Evolutionary conservation across 2,113 vertebrate genomes (phyloP).

Genomic region (Microcebus jonahi): DNA sequence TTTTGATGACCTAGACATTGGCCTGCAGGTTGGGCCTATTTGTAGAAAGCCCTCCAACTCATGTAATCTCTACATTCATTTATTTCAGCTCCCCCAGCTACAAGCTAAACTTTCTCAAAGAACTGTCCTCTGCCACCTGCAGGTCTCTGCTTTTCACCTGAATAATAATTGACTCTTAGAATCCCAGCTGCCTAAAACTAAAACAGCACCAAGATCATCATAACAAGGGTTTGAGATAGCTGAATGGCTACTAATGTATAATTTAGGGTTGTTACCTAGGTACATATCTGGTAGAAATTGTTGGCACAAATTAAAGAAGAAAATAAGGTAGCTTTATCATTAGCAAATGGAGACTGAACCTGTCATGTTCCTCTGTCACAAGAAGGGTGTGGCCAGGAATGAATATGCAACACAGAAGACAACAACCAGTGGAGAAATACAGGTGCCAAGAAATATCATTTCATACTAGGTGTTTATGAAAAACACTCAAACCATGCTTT

Average conservation of each 20-base stretch:
- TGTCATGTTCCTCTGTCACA: not conserved
- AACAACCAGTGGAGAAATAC: not conserved
- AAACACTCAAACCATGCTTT: too few species aligned
- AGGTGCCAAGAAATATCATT: not conserved
- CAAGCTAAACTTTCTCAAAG: not conserved
- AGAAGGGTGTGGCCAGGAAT: not conserved
- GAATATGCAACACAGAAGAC: not conserved
- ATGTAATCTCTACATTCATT: not conserved
- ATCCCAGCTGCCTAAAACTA: not conserved
- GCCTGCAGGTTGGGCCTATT: not conserved
- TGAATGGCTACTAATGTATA: not conserved
- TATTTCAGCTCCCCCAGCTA: not conserved
- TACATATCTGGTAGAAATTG: not conserved
- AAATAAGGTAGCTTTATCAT: not conserved
- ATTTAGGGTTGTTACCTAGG: not conserved
- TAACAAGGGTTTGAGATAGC: not conserved
- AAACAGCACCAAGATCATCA: not conserved
- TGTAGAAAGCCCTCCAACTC: not conserved
- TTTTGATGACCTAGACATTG: not conserved
- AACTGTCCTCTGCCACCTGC: not conserved
- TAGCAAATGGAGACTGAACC: not conserved
- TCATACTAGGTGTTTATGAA: too few species aligned
- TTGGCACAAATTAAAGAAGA: not conserved
- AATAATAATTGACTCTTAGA: not conserved
- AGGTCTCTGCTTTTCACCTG: not conserved